phyloP scores from a whole-genome alignment of 2,113 vertebrate genomes.

The Glareola pratincola region DNA sequence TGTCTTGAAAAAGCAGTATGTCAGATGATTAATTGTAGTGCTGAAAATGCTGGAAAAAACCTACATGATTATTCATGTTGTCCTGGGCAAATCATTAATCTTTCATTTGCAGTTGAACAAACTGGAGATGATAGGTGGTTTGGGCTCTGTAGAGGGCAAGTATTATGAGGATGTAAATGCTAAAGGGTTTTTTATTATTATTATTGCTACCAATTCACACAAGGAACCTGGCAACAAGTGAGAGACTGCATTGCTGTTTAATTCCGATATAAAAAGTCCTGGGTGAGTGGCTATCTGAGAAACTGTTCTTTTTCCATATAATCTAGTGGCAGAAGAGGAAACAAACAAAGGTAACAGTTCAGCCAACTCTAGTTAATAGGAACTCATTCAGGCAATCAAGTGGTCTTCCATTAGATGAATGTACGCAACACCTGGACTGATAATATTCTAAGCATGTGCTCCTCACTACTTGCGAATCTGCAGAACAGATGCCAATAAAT shows the following conservation, averaged over 20 bases:
- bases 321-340: not conserved
- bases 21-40: not conserved
- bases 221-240: not conserved
- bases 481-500: not conserved
- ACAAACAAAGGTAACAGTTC: not conserved
- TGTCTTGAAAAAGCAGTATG: not conserved
- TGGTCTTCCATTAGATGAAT: not conserved
- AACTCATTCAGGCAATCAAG: not conserved
- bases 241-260: not conserved
- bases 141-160: not conserved
- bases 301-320: not conserved
- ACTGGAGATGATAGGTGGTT: not conserved
- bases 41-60: not conserved
- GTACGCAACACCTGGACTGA: rapidly evolving
- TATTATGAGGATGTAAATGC: not conserved
- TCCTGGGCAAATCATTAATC: not conserved
- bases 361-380: not conserved
- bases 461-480: not conserved
- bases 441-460: not conserved
- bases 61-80: not conserved
- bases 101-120: not conserved
- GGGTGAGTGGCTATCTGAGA: not conserved
- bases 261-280: not conserved
- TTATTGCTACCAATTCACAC: not conserved
- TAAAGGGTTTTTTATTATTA: not conserved